phyloP scores from a whole-genome alignment of 2,888 invertebrate species.

The Ornithoptera alexandrae region DNA sequence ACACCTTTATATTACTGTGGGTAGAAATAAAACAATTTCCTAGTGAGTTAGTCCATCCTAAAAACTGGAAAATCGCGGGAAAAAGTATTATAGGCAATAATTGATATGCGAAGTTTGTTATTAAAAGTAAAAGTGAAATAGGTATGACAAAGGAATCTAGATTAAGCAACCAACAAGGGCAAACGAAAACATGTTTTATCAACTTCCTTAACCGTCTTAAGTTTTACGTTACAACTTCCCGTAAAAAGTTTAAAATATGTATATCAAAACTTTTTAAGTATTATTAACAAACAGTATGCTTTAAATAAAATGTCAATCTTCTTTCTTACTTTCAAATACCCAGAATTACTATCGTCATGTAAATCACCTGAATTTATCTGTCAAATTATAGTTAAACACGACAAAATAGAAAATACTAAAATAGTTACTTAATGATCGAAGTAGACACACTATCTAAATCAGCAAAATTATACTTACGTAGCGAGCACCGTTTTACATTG shows the following conservation, averaged over 20 bases:
- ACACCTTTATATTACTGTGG: conserved; percentile 1
- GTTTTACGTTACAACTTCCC: conserved; percentile 46
- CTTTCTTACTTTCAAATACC: conserved; percentile 37
- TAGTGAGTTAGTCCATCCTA: conserved; percentile 40
- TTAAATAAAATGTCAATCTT: conserved; percentile 61
- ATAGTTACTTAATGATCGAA: conserved; percentile 31
- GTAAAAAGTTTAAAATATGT: conserved; percentile 35
- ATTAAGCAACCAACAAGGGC: conserved; percentile 76
- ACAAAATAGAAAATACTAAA: conserved; percentile 42
- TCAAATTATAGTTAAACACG: conserved; percentile 46
- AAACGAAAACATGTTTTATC: conserved; percentile 64
- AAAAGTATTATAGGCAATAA: conserved; percentile 38
- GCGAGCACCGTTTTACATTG: conserved; percentile 70
- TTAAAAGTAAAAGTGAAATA: conserved; percentile 73
- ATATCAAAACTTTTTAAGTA: conserved; percentile 51
- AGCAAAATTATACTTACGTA: conserved; percentile 72
- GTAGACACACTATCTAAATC: conserved; percentile 43
- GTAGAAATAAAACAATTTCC: conserved; percentile 2
- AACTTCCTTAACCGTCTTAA: conserved; percentile 38
- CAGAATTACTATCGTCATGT: conserved; percentile 40
- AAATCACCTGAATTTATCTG: conserved; percentile 42
- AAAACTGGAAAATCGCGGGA: conserved; percentile 50
- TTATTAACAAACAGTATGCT: conserved; percentile 58
- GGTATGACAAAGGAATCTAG: conserved; percentile 72
- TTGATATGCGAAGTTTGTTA: conserved; percentile 40